phyloP scores from a whole-genome alignment of 2,888 invertebrate species.

The Cephonodes hylas region DNA sequence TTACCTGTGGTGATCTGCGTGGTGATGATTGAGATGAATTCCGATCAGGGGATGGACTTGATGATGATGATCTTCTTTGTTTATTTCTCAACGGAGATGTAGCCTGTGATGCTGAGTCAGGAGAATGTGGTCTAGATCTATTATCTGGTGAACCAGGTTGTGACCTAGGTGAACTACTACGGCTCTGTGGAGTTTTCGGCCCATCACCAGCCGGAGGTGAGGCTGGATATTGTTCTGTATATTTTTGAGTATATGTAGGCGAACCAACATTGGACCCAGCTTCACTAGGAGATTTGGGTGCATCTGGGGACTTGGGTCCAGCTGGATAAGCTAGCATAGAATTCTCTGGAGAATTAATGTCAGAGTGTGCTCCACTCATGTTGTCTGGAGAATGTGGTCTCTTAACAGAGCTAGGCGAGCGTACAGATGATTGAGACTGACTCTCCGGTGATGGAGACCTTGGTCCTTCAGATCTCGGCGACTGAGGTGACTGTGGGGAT shows the following conservation, averaged over 20 bases:
- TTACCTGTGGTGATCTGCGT: conserved; percentile 40
- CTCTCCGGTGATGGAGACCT: conserved; percentile 59
- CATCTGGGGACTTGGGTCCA: conserved; percentile 71
- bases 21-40: conserved; percentile 53
- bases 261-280: conserved; percentile 51
- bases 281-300: conserved; percentile 71
- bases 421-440: conserved; percentile 50
- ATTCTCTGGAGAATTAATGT: conserved; percentile 74
- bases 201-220: conserved; percentile 55
- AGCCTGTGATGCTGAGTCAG: conserved; percentile 53
- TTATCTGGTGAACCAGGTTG: conserved; percentile 53
- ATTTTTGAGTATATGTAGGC: conserved; percentile 51
- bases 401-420: conserved; percentile 38
- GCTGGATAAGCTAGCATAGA: conserved; percentile 62
- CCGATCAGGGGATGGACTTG: conserved; percentile 63
- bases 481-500: conserved; percentile 48
- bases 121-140: conserved; percentile 58
- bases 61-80: conserved; percentile 47
- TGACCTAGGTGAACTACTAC: conserved; percentile 54
- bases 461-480: conserved; percentile 42
- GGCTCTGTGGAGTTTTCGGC: conserved; percentile 67
- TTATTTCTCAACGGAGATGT: conserved; percentile 51
- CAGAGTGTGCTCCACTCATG: conserved; percentile 69
- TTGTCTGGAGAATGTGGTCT: conserved; percentile 59
- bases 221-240: conserved; percentile 54